Evolutionary conservation across 2,113 vertebrate species (phyloP), one percentile per base, ranked within the genome.

Genomic region (Anhinga anhinga): DNA sequence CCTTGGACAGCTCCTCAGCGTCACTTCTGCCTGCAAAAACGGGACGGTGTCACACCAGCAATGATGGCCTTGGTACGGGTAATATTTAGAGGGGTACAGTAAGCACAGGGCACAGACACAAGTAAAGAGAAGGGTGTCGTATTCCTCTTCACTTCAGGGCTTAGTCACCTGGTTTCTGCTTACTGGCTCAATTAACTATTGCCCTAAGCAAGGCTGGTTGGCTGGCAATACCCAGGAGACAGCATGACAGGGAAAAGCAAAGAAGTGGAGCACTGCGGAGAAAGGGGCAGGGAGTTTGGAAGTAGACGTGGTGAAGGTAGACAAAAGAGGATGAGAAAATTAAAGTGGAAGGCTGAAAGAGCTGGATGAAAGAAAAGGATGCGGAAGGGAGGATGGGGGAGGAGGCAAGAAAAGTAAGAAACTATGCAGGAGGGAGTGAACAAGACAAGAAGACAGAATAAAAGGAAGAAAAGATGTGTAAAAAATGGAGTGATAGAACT

Each of bases 1-100:
- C 98, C 98, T 98, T 96, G 79, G 61, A 91, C 95, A 90, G 97
- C 86, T 95, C 95, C 97, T 78, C 91, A 81, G 96, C 23, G 22
- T 22, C 88, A 15, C 92, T 93, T 61, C 92, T 87, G 91, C 85
- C 34, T 7, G 55, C n/a, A 62, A 71, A 77, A 88, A 45, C 8
- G 42, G 95, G 82, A 77, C 19, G 2, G 34, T 38, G 97, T 71
- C 91, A 88, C 67, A 7, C 32, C 58, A 74, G 69, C 32, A 88
- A 66, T 13, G 1, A 70, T 22, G 67, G 79, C 71, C 23, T 32
- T 36, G 38, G 59, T 17, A 10, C 9, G 7, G 82, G 97, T 29
- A 93, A 91, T 78, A 94, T 85, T 96, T 95, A 61, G 47, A 95
- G 49, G 44, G 40, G n/a, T 59, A 21, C 14, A 40, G 62, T 32